Percentiles rank a stretch among this genome's conserved stretches.
Evolutionary conservation across 2,797 vertebrate genomes (phyloP).

Genomic region (Forpus xanthops): DNA sequence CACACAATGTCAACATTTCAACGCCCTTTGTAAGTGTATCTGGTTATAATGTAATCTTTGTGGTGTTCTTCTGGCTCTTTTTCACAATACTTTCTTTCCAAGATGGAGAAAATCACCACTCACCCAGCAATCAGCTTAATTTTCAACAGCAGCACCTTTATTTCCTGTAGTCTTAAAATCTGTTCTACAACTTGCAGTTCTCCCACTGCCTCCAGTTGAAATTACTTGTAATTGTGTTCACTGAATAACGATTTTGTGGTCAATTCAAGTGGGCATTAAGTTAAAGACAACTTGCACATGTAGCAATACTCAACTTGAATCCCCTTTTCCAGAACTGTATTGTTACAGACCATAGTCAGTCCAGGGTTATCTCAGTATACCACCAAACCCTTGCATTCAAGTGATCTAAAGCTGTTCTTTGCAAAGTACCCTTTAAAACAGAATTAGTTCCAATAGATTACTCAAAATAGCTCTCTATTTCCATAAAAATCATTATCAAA

Average conservation of each 20-base stretch:
- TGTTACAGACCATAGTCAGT: neutral
- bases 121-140: neutral
- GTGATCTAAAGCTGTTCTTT: neutral
- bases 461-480: neutral
- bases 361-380: neutral
- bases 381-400: neutral
- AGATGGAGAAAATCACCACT: neutral
- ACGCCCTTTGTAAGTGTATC: neutral
- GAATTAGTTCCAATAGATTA: neutral
- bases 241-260: neutral
- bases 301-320: neutral
- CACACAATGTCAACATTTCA: neutral
- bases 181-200: neutral
- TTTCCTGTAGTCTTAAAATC: neutral
- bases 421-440: neutral
- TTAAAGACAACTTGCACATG: neutral
- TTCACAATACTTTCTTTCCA: neutral
- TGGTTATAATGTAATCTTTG: neutral
- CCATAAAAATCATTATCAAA: slow-evolving; percentile 3
- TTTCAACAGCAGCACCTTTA: neutral
- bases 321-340: neutral
- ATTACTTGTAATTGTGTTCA: neutral
- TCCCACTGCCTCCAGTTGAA: neutral
- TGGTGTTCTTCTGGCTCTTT: neutral
- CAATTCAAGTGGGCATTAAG: neutral